These are phyloP conservation scores for Chaenocephalus aceratus DNA, from an alignment of 2,113 vertebrate species.

Conservation along the genomic window DNA sequence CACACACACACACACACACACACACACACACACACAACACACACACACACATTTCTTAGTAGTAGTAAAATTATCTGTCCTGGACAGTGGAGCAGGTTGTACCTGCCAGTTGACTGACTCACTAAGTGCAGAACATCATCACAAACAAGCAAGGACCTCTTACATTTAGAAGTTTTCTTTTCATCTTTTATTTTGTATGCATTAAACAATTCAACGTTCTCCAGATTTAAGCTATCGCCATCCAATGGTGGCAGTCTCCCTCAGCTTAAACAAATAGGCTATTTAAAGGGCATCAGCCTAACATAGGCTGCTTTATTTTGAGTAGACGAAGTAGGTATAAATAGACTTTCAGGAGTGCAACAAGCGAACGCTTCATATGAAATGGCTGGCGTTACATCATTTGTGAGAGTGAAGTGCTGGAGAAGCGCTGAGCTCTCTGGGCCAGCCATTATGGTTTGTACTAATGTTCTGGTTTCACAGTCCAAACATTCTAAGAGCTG, in stretches of 20 bases:
- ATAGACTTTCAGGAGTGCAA: constrained; percentile 84
- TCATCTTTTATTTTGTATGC: constrained; percentile 35
- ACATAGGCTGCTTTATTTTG: constrained; percentile 84
- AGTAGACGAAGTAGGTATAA: constrained; percentile 84
- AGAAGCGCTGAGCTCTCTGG: constrained; percentile 71
- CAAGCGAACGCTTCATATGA: constrained; percentile 86
- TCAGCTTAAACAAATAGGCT: constrained; percentile 78
- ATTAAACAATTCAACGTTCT: constrained; percentile 29
- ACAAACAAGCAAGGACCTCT: constrained; percentile 16
- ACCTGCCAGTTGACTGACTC: constrained; percentile 68
- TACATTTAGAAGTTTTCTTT: constrained; percentile 34
- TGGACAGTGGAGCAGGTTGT: constrained; percentile 60
- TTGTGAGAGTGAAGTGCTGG: constrained; percentile 83
- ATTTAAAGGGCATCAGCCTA: constrained; percentile 82
- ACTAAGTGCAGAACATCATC: constrained; percentile 46
- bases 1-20: constrained; percentile 62
- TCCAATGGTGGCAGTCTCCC: constrained; percentile 56
- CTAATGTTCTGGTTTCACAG: constrained; percentile 88
- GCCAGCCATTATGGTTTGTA: constrained; percentile 87
- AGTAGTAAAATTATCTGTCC: constrained; percentile 69
- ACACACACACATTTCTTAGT: constrained; percentile 55
- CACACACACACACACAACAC: constrained; percentile 58
- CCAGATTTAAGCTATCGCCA: constrained; percentile 39
- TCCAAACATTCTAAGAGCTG: constrained; percentile 85
- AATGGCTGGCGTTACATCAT: constrained; percentile 86